Percentiles rank a stretch among this genome's conserved stretches.
Conservation (phyloP, 2,113 vertebrate genomes). For the Pteronura brasiliensis region DNA sequence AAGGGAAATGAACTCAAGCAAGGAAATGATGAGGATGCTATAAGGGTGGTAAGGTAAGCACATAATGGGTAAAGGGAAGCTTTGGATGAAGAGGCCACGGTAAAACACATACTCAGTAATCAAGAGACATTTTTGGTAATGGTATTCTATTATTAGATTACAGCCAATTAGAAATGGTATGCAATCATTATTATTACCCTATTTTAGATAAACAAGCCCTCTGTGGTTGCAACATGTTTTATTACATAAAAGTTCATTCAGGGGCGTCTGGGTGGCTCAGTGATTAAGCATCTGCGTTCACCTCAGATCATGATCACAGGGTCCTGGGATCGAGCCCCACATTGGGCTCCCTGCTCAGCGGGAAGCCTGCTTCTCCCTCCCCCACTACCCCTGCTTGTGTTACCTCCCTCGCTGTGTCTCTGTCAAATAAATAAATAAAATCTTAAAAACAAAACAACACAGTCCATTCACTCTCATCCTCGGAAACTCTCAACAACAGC, state of each 20-base stretch:
- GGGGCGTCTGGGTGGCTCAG: too few relatives aligned
- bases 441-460: neutral
- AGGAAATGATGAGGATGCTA: neutral
- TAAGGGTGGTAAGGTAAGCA: neutral
- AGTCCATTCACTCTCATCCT: neutral
- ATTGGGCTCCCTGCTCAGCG: too few relatives aligned
- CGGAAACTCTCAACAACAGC: neutral
- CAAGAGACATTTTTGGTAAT: neutral
- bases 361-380: too few relatives aligned
- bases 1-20: neutral
- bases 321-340: too few relatives aligned
- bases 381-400: too few relatives aligned
- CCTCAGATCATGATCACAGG: too few relatives aligned
- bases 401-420: too few relatives aligned
- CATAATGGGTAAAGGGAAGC: neutral
- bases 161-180: neutral
- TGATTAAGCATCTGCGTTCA: too few relatives aligned
- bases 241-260: neutral
- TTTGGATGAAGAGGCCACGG: neutral
- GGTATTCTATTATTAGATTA: neutral
- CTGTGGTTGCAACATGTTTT: neutral
- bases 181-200: neutral
- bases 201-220: neutral
- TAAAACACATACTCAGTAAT: neutral
- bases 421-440: too few relatives aligned